phyloP scores from a whole-genome alignment of 2,113 vertebrate genomes.

The Felis catus region F.catus_Fca126_mat1.0 CM031419.1:124174001-124174500 shows the following conservation, averaged over 20 bases:
- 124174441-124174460: not conserved
- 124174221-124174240: not conserved
- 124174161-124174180: not conserved
- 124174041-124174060: not conserved
- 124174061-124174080: not conserved
- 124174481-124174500: conserved; percentile 17
- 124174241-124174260: not conserved
- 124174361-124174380: not conserved
- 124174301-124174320: not conserved
- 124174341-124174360: not conserved
- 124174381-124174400: not conserved
- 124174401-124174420: not conserved
- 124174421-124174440: not conserved
- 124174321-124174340: not conserved
- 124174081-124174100: not conserved
- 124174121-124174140: not conserved
- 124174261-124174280: conserved; percentile 6
- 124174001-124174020: not conserved
- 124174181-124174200: not conserved
- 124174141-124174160: not conserved
- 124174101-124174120: not conserved
- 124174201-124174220: conserved; percentile 21
- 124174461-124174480: not conserved
- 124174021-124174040: not conserved
- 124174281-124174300: conserved; percentile 26